Evolutionary conservation across 2,888 invertebrate species (phyloP), one percentile per base, ranked within the genome.

Genomic region (Camponotus fellah): DNA sequence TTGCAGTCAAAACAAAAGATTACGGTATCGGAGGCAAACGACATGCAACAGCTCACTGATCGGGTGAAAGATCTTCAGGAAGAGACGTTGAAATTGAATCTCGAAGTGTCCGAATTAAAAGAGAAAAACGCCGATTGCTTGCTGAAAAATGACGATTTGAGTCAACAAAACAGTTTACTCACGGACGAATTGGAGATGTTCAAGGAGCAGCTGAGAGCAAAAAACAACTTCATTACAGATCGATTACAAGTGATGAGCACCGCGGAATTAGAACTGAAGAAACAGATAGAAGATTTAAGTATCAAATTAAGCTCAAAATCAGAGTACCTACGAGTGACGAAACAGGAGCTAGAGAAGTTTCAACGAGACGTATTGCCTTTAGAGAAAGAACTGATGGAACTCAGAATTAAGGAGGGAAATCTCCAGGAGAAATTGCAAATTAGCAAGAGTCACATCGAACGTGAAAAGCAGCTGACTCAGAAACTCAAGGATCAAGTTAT

Each of bases 401-500:
- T 93, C 9, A 87, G 94, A 79, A 90, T 90, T 0, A 94, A 89
- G 40, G 94, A 94, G 69, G 89, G 90, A 0, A 89, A 86, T 82
- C 84, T 93, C 6, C 89, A 90, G 60, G 95, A 95, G 68, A 95
- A 94, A 75, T 76, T 95, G 26, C 90, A 92, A 76, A 65, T 91
- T 69, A 84, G 94, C 0, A 94, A 91, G 79, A 92, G 91, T 66
- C 94, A 95, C 62, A 92, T 94, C 0, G 94, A 95, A 69, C 91
- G 94, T 0, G 95, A 94, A 71, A 94, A 95, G 68, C 93, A 93
- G 56, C 83, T 94, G n/a, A 91, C 94, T 0, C 91, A 92, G 62
- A 94, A 94, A 74, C 60, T 94, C 17, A 95, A 94, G 62, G 94
- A 95, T 83, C 94, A 95, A 75, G 94, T 95, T 8, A 94, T 95